Conservation (phyloP, 2,888 invertebrate species). For the Xestia xanthographa region DNA sequence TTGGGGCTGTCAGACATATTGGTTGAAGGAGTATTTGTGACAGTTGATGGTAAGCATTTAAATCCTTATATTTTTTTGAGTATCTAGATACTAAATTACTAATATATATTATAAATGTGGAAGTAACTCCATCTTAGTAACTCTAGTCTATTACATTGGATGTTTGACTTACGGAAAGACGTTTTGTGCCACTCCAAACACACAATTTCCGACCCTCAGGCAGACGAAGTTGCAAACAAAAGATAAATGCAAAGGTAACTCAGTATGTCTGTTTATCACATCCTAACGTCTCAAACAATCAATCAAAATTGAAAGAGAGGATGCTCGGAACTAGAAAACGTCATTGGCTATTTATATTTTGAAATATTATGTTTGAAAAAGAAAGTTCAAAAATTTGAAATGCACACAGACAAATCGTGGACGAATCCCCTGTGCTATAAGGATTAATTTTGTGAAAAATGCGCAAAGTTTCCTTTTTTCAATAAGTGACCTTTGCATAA, state of each 20-base stretch:
- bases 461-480: background rate
- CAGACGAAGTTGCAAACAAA: background rate
- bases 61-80: background rate
- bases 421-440: background rate
- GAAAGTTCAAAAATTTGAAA: background rate
- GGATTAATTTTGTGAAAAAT: background rate
- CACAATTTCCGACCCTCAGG: background rate
- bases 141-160: background rate
- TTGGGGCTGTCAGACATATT: constrained; percentile 77
- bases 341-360: background rate
- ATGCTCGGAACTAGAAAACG: background rate
- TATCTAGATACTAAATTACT: background rate
- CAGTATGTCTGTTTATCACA: background rate
- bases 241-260: background rate
- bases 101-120: no score
- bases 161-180: background rate
- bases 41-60: constrained; percentile 69
- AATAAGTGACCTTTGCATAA: background rate
- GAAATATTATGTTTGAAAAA: no score
- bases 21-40: constrained; percentile 77
- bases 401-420: background rate
- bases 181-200: background rate
- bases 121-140: background rate
- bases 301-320: background rate
- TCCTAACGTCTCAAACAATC: no score